Conservation (phyloP, 1,140 invertebrate species). For the Conopomorpha cramerella region DNA sequence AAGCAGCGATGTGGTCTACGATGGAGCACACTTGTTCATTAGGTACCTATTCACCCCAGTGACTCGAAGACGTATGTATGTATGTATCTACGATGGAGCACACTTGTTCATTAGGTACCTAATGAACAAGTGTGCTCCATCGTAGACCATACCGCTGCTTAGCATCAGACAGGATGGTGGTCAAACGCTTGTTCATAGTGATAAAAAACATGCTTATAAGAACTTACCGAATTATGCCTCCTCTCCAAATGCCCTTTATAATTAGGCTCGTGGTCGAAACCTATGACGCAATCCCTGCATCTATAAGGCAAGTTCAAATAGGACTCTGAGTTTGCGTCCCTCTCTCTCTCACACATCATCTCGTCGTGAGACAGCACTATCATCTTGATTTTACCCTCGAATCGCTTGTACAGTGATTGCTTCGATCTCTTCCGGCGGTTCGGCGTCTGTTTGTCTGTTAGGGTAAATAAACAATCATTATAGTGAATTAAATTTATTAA, state of each 20-base stretch:
- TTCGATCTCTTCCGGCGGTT: slow-evolving; percentile 1
- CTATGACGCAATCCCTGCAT: slow-evolving; percentile 27
- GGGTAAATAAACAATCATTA: too few species aligned
- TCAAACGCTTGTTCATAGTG: background rate
- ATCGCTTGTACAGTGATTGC: slow-evolving; percentile 11
- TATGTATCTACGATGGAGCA: too few species aligned
- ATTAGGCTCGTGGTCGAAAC: slow-evolving; percentile 23
- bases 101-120: too few species aligned
- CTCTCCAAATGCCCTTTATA: slow-evolving; percentile 23
- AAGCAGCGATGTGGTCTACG: background rate
- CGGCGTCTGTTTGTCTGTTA: too few species aligned
- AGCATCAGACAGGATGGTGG: too few species aligned
- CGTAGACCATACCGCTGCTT: too few species aligned
- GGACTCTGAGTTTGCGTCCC: slow-evolving; percentile 10
- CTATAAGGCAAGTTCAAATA: slow-evolving; percentile 29
- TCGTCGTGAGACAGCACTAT: slow-evolving; percentile 20
- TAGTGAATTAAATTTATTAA: too few species aligned
- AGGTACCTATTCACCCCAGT: background rate
- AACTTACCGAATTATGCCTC: slow-evolving; percentile 22
- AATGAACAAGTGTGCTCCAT: too few species aligned
- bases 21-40: background rate
- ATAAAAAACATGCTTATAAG: slow-evolving; percentile 1
- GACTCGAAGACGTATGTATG: background rate
- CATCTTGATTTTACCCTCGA: slow-evolving; percentile 18
- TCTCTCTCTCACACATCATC: slow-evolving; percentile 20